Conservation (phyloP, 2,113 vertebrate species). For the Anguilla japonica region DNA sequence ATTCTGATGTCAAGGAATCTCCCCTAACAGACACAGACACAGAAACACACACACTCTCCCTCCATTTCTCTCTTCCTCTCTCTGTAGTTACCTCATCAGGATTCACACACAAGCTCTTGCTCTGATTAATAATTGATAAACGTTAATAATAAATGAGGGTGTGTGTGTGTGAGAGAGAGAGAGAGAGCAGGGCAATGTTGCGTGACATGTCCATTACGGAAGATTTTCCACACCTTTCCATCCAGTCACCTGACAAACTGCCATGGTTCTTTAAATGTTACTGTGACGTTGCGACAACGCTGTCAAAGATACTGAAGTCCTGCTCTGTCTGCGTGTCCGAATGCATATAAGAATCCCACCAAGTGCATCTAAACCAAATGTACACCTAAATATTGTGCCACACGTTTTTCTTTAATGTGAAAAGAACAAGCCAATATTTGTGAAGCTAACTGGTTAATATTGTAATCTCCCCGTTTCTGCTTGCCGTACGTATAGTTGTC, state of each 20-base stretch:
- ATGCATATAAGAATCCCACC: background rate
- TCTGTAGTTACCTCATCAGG: background rate
- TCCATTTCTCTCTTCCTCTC: background rate
- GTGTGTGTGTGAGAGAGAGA: background rate
- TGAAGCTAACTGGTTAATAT: background rate
- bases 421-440: no score
- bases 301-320: no score
- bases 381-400: no score
- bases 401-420: no score
- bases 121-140: background rate
- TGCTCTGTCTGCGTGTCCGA: background rate
- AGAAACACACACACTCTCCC: background rate
- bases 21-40: no score
- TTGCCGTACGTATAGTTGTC: background rate
- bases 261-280: no score
- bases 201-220: background rate
- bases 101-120: background rate
- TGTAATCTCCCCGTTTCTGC: background rate
- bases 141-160: background rate
- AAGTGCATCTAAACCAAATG: background rate
- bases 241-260: no score
- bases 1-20: no score
- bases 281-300: no score
- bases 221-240: background rate
- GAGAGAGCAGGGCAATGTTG: background rate